These are phyloP conservation scores for Scalopus aquaticus DNA, from an alignment of 2,113 vertebrate genomes.

Conservation along the genomic window DNA sequence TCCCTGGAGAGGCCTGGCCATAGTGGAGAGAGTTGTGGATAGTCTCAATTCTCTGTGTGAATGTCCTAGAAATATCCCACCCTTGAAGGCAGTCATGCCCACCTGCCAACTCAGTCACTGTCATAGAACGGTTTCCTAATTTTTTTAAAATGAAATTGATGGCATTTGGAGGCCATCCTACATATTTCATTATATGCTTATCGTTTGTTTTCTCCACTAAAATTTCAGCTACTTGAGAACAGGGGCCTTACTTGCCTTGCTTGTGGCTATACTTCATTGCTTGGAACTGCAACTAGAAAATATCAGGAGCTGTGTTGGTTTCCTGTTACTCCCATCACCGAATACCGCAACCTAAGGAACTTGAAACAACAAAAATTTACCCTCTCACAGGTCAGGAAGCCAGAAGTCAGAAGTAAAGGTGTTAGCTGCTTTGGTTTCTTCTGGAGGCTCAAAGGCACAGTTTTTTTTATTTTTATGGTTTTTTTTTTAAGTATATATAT, in stretches of 20 bases:
- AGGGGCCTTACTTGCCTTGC: background rate
- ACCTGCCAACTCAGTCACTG: background rate
- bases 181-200: background rate
- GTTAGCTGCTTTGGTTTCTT: background rate
- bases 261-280: background rate
- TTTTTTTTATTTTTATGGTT: background rate
- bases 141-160: background rate
- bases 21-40: background rate
- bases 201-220: background rate
- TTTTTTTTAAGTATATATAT: too few relatives aligned
- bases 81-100: too few relatives aligned
- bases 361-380: background rate
- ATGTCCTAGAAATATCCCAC: background rate
- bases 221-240: background rate
- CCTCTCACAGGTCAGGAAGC: background rate
- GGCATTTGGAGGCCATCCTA: background rate
- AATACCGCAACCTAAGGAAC: background rate
- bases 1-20: background rate
- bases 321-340: background rate
- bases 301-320: background rate
- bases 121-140: background rate
- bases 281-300: background rate
- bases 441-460: background rate
- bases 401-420: background rate
- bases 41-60: background rate